Conservation (phyloP, 1,140 invertebrate genomes). For the Leptopilina clavipes region DNA sequence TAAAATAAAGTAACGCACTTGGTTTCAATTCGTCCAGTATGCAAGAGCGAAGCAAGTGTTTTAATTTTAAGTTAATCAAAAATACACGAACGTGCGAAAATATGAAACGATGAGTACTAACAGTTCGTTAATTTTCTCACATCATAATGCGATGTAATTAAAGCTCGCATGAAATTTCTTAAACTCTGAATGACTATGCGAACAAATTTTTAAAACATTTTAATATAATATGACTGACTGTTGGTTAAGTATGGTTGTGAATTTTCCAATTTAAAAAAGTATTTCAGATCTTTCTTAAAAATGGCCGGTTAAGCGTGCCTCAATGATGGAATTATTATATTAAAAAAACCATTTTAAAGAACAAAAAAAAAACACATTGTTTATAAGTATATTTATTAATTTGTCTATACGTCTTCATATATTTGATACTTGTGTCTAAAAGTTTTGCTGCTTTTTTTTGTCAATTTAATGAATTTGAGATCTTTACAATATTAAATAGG, state of each 20-base stretch:
- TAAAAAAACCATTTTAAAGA: slow-evolving; percentile 64
- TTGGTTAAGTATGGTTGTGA: slow-evolving; percentile 72
- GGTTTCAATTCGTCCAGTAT: slow-evolving; percentile 19
- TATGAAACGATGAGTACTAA: neutral
- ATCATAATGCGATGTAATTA: neutral
- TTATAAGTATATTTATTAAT: slow-evolving; percentile 39
- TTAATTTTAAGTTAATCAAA: slow-evolving; percentile 22
- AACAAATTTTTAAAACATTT: slow-evolving; percentile 52
- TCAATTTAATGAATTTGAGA: slow-evolving; percentile 43
- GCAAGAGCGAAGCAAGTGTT: slow-evolving; percentile 2
- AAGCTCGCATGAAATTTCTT: slow-evolving; percentile 15
- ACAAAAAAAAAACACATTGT: slow-evolving; percentile 55
- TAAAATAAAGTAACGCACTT: slow-evolving; percentile 22
- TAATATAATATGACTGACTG: slow-evolving; percentile 68
- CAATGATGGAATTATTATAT: slow-evolving; percentile 59
- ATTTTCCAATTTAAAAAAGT: slow-evolving; percentile 52
- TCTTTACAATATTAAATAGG: neutral
- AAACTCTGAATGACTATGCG: slow-evolving; percentile 17
- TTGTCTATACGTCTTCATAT: slow-evolving; percentile 41
- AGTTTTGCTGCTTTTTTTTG: slow-evolving; percentile 41
- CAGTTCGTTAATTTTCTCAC: neutral
- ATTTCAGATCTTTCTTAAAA: slow-evolving; percentile 54
- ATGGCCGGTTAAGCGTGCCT: slow-evolving; percentile 58
- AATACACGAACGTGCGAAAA: neutral
- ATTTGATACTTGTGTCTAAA: slow-evolving; percentile 14